Conservation (phyloP, 35 echinoderm and acorn worm genomes). For the Antedon bifida region DNA sequence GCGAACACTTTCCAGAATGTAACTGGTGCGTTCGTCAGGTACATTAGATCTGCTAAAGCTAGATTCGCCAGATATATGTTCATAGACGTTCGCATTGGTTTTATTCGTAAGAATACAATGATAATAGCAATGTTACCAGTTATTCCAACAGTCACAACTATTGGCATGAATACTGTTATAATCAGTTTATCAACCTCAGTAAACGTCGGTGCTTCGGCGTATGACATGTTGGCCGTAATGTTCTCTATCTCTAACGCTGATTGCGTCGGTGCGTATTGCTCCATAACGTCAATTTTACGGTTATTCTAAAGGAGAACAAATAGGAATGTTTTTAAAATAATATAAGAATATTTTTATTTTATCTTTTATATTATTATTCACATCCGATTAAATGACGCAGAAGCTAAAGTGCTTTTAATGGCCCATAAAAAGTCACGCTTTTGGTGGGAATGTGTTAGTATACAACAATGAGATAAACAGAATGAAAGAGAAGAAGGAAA, state of each 20-base stretch:
- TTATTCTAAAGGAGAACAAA: no score
- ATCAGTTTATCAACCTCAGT: background rate
- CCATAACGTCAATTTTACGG: no score
- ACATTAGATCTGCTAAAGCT: slow-evolving; percentile 2
- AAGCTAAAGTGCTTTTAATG: no score
- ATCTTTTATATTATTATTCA: no score
- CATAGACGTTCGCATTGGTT: background rate
- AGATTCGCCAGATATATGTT: slow-evolving; percentile 3
- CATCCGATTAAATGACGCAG: no score
- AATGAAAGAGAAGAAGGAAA: no score
- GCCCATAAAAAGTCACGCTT: no score
- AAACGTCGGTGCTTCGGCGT: background rate
- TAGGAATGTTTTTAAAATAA: no score
- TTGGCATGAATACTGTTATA: slow-evolving; percentile 6
- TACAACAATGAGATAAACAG: no score
- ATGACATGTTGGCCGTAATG: background rate
- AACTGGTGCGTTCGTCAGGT: background rate
- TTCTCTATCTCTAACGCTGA: background rate
- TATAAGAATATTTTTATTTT: no score
- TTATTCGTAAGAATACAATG: background rate
- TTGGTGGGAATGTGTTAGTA: no score
- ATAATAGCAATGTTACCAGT: background rate
- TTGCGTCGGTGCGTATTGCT: background rate
- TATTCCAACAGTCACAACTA: background rate
- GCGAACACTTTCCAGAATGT: background rate